These are phyloP conservation scores for Macrosteles quadrilineatus DNA, from an alignment of 1,140 invertebrate genomes.

Conservation along the genomic window DNA sequence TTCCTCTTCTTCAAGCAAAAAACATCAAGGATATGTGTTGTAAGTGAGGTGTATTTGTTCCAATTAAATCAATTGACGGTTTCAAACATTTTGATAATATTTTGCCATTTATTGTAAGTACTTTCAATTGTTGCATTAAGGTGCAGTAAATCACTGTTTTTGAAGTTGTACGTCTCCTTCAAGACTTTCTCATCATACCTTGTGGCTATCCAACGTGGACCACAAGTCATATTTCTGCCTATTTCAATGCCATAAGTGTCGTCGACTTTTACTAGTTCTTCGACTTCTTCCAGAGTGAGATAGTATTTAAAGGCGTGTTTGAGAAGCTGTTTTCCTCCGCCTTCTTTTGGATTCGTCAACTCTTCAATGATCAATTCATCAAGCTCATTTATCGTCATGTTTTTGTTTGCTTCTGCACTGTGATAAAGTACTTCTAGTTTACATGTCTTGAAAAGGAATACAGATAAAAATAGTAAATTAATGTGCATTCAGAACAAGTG, in stretches of 20 bases:
- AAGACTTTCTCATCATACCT: background rate
- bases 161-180: background rate
- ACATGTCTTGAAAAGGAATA: too few species aligned
- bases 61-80: too few species aligned
- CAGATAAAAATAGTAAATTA: too few species aligned
- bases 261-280: background rate
- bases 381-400: background rate
- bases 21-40: too few species aligned
- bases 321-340: background rate
- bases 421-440: background rate
- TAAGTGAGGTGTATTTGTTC: too few species aligned
- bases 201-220: background rate
- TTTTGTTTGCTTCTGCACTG: background rate
- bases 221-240: background rate
- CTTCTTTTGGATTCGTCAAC: conserved; percentile 9
- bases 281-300: background rate
- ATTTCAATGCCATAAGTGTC: background rate
- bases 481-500: too few species aligned
- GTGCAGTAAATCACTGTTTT: background rate
- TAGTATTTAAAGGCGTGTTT: background rate
- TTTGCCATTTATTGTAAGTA: background rate
- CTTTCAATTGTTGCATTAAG: background rate
- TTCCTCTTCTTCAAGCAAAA: too few species aligned
- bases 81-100: too few species aligned
- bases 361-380: background rate